A percentile compares a stretch with the other conserved stretches of the same genome.
Evolutionary conservation across 2,888 invertebrate species (phyloP).

Genomic region (Ennomos erosarius): DNA sequence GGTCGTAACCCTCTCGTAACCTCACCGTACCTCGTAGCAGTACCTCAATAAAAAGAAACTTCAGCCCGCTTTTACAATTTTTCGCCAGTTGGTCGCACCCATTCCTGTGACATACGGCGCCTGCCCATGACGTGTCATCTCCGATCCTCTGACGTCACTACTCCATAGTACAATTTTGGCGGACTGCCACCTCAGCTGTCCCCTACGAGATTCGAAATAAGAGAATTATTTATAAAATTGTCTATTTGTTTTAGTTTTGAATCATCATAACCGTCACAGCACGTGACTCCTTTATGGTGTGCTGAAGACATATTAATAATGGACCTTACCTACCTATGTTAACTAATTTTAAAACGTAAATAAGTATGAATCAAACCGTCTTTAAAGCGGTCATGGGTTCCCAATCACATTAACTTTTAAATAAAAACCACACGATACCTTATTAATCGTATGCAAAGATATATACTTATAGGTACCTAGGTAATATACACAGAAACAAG

Average conservation of each 20-base stretch:
- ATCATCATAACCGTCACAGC: slow-evolving; percentile 64
- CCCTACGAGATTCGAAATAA: slow-evolving; percentile 43
- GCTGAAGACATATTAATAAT: slow-evolving; percentile 28
- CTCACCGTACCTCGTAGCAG: too few species aligned
- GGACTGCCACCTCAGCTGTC: slow-evolving; percentile 75
- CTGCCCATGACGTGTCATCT: slow-evolving; percentile 39
- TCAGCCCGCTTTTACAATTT: slow-evolving; percentile 13
- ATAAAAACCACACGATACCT: too few species aligned
- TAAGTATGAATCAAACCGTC: neutral
- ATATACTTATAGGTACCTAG: too few species aligned
- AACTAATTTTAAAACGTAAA: slow-evolving; percentile 10
- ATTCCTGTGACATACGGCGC: slow-evolving; percentile 39
- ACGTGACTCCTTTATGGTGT: slow-evolving; percentile 56
- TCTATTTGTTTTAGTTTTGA: slow-evolving; percentile 81
- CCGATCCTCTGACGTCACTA: slow-evolving; percentile 40
- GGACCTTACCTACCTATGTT: slow-evolving; percentile 3
- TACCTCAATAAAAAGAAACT: slow-evolving; percentile 7
- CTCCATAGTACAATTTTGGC: slow-evolving; percentile 55
- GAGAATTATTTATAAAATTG: slow-evolving; percentile 76
- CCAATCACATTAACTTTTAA: too few species aligned
- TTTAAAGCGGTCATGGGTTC: too few species aligned
- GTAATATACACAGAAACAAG: too few species aligned
- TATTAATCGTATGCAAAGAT: too few species aligned
- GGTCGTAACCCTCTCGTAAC: too few species aligned
- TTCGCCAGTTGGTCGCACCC: slow-evolving; percentile 14